Evolutionary conservation across 2,888 invertebrate genomes (phyloP), one percentile per base, ranked within the genome.

Genomic region (Gonocerus acuteangulatus): DNA sequence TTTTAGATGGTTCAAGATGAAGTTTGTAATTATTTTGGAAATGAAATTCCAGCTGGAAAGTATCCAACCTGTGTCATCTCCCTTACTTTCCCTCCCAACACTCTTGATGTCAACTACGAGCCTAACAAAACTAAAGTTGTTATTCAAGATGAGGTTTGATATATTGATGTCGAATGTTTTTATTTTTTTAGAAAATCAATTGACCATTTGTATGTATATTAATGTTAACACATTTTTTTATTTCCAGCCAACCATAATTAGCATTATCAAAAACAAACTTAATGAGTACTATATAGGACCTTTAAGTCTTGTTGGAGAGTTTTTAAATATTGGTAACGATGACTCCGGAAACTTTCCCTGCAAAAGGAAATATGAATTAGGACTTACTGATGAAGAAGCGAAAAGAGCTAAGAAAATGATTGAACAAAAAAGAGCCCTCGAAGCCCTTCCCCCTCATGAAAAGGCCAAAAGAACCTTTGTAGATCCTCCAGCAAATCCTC

Each of bases 21-120:
- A 60, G 69, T 75, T 44, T 70, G 70, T 1, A 72, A 73, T 56
- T 70, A 71, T 61, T 73, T 75, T 66, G 73, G 71, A 32, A 69
- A 70, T 64, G 75, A 72, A 57, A 68, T 72, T 19, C 70, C 72
- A 2, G 61, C 68, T 32, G 71, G 71, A 15, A 76, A 74, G 44
- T 77, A 77, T 68, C 77, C 79, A 1, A 66, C 78, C 22, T 79
- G 76, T 67, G 71, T 77, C 60, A 23, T 80, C 2, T 71, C 72
- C 32, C 69, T 82, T 23, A 71, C 68, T 16, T 67, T 79, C 2
- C 74, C 78, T 15, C 69, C 78, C 7, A 68, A 71, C 22, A 72
- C 74, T 18, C 66, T 81, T 22, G 82, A 83, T 72, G 77, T 82
- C 34, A 83, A 83, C 72, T 68, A 81, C 47, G 82, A 83, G 63